Evolutionary conservation across 2,113 vertebrate genomes (phyloP), one percentile per base, ranked within the genome.

Genomic region (Hyperoodon ampullatus): DNA sequence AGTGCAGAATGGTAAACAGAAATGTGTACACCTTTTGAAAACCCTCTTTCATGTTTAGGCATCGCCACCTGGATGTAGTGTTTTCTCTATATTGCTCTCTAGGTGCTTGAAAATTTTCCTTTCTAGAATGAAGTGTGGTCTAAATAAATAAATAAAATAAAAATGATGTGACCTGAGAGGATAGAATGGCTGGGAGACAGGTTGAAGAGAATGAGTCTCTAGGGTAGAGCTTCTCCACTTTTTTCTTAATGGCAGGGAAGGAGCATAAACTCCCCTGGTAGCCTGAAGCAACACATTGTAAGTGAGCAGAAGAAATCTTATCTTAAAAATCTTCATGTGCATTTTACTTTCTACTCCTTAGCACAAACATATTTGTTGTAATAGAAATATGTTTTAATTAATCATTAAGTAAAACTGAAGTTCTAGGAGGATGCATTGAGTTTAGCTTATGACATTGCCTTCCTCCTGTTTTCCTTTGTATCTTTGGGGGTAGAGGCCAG

Each of bases 121-220:
- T 90, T 91, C 42, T 96, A 65, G 10, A 96, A 63, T 88, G 82
- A 96, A 35, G 13, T 44, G 5, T 93, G 58, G 42, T 71, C 5
- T 94, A 87, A 90, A n/a, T 95, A 92, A 71, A 44, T 95, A 88
- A 90, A 55, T 78, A 60, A 90, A 86, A 63, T 83, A 88, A 95
- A 87, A 90, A 77, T 95, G 78, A 35, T 0, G 5, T 92, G 75
- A 80, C 42, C 70, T 95, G 92, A 88, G 87, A 93, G n/a, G 47
- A n/a, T 83, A 90, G 23, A 81, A 21, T 88, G 75, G 74, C 53
- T 92, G 58, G 55, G 35, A 97, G 88, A 74, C 33, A 87, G 66
- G 39, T 91, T 87, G 47, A 26, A 89, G 84, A 95, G 70, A 66
- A 44, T 77, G 71, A 33, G 87, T 95, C 71, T 93, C 21, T 82